Percentiles rank a stretch among this genome's conserved stretches.
Evolutionary conservation across 2,797 vertebrate genomes (phyloP).

Genomic region (Coendou prehensilis): DNA sequence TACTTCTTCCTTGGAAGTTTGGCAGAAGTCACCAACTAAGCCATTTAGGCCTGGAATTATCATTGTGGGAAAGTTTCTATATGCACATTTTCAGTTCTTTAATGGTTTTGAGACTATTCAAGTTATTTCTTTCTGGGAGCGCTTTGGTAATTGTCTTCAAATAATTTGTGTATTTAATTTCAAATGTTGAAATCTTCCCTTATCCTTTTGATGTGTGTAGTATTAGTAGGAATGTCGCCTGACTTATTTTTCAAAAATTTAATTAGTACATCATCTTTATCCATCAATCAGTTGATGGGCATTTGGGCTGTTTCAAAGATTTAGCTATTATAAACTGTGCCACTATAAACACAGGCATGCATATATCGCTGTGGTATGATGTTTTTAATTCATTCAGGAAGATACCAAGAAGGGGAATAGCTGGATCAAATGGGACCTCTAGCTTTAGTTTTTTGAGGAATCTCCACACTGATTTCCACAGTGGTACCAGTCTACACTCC

Average conservation of each 20-base stretch:
- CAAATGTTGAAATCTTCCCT: neutral
- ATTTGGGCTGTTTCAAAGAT: neutral
- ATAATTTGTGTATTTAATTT: neutral
- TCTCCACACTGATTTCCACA: too few relatives aligned
- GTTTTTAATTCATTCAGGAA: too few relatives aligned
- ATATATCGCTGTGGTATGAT: neutral
- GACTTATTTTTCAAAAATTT: neutral
- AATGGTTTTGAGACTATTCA: neutral
- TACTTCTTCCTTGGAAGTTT: neutral
- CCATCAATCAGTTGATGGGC: too few relatives aligned
- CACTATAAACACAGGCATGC: neutral
- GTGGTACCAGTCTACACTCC: too few relatives aligned
- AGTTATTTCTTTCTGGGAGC: neutral
- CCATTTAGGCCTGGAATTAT: neutral
- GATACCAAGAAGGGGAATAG: too few relatives aligned
- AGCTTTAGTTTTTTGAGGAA: too few relatives aligned
- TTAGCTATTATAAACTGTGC: neutral
- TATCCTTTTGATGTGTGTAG: neutral
- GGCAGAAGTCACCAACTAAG: neutral
- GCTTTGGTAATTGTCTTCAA: neutral
- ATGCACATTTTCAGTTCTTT: neutral
- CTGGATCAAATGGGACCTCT: too few relatives aligned
- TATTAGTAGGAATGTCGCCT: conserved; percentile 9
- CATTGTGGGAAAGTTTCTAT: neutral
- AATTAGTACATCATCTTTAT: neutral